Conservation (phyloP, 2,888 invertebrate genomes). For the Pharmacophagus antenor region DNA sequence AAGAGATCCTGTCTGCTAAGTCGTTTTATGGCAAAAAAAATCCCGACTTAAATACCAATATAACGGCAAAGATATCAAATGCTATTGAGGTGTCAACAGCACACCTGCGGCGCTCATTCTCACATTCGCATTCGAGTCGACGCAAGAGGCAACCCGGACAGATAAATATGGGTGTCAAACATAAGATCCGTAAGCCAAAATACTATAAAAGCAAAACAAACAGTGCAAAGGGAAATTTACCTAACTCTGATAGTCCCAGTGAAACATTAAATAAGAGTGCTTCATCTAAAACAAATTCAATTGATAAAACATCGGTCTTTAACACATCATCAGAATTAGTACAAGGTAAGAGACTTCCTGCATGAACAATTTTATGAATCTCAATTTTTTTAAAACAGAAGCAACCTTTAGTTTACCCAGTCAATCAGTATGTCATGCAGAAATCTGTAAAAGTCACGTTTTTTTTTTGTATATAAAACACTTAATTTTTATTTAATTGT, state of each 20-base stretch:
- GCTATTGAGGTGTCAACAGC: conserved; percentile 56
- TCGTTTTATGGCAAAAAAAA: conserved; percentile 79
- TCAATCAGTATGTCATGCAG: no score
- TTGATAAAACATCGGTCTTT: conserved; percentile 7
- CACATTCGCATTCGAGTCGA: conserved; percentile 51
- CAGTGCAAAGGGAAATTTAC: conserved; percentile 37
- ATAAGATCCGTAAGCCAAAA: conserved; percentile 83
- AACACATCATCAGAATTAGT: conserved; percentile 60
- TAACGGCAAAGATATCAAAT: conserved; percentile 55
- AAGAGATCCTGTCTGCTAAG: conserved; percentile 76
- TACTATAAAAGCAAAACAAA: conserved; percentile 55
- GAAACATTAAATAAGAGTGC: conserved; percentile 38
- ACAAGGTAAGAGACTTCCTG: conserved; percentile 51
- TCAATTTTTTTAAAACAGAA: no score
- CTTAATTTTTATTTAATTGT: no score
- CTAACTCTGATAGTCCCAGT: conserved; percentile 35
- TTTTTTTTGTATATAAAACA: no score
- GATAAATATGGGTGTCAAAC: conserved; percentile 84
- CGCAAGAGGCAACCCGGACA: conserved; percentile 73
- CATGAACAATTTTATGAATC: background rate
- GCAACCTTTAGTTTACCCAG: no score
- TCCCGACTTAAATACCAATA: conserved; percentile 59
- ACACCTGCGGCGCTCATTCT: conserved; percentile 48
- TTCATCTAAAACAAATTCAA: conserved; percentile 35
- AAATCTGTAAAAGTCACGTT: no score